Base-by-base conservation (phyloP, 2,888 invertebrate species). In the Drosophila gaucha region DNA sequence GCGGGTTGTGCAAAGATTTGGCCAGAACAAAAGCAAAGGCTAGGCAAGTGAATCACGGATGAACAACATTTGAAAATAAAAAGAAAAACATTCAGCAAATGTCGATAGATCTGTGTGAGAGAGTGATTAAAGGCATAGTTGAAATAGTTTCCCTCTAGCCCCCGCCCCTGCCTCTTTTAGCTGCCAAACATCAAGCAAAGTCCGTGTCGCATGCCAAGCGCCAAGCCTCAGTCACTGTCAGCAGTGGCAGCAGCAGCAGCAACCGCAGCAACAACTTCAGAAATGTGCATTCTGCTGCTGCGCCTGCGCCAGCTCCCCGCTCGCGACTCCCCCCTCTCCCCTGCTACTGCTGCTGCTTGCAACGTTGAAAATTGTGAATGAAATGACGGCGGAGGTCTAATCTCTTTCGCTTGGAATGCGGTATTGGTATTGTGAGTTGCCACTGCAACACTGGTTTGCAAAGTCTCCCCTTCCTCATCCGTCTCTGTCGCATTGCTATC, bases 321-420 rank as follows among this genome's bases (percentile, higher is more conserved):
- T 46, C 36, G 24, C 30, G 47, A n/a, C n/a, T 12, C 39, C 18
- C 22, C 31, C 20, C 2, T 38, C 26, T 28, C 8, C 20, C 31
- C 41, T 54, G 44, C 47, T 18, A 41, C 18, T 35, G 30, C 52
- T 49, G 59, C 38, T 56, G 43, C 43, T 66, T 58, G 51, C 73
- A 70, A 73, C 63, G 74, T 59, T 68, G 67, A 82, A 89, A 90
- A 85, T 91, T 90, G 90, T 91, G 91, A 91, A 91, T 91, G 90
- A 90, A 91, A 86, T 89, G 87, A 89, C 88, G 86, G 50, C 87
- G 88, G 74, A 69, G 88, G 75, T 84, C 87, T 84, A 86, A 90
- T 86, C 87, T 89, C 85, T 82, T 78, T 86, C 56, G 77, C 66
- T 62, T 86, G 90, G 90, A 91, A 90, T 90, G 90, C 79, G 86